These are phyloP conservation scores for Leptopilina clavipes DNA, from an alignment of 1,140 invertebrate species.

Conservation along the genomic window DNA sequence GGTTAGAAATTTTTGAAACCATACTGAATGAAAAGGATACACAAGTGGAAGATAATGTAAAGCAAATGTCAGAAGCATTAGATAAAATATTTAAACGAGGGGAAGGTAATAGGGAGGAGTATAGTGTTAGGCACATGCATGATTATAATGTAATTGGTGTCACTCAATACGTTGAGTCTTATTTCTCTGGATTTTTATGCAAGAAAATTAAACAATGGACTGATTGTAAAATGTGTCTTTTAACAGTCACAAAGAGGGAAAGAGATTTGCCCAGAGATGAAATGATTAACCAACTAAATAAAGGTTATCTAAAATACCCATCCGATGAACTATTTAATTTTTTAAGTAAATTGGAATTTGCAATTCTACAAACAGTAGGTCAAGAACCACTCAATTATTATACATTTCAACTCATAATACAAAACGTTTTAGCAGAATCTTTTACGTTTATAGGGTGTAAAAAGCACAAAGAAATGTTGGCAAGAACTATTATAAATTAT, in stretches of 20 bases:
- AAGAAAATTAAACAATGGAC: conserved; percentile 14
- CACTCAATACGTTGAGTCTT: conserved; percentile 33
- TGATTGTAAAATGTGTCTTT: not conserved
- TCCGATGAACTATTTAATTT: not conserved
- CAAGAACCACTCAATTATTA: not conserved
- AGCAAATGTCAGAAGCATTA: not conserved
- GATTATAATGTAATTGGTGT: conserved; percentile 36
- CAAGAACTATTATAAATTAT: too few relatives aligned
- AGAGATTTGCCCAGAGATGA: not conserved
- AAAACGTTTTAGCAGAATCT: too few relatives aligned
- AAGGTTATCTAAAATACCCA: conserved; percentile 7
- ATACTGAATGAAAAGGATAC: conserved; percentile 32
- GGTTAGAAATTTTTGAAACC: conserved; percentile 35
- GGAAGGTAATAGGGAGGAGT: not conserved
- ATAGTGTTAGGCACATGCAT: not conserved
- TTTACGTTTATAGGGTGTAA: too few relatives aligned
- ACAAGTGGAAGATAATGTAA: not conserved
- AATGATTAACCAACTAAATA: not conserved
- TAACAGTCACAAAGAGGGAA: not conserved
- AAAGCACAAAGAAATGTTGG: too few relatives aligned
- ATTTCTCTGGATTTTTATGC: conserved; percentile 38
- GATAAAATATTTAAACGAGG: conserved; percentile 36
- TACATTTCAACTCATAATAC: too few relatives aligned
- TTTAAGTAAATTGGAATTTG: not conserved
- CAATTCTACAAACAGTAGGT: conserved; percentile 13